These are phyloP conservation scores for Calidris pugnax DNA, from an alignment of 2,113 vertebrate genomes.

Conservation along the genomic window DNA sequence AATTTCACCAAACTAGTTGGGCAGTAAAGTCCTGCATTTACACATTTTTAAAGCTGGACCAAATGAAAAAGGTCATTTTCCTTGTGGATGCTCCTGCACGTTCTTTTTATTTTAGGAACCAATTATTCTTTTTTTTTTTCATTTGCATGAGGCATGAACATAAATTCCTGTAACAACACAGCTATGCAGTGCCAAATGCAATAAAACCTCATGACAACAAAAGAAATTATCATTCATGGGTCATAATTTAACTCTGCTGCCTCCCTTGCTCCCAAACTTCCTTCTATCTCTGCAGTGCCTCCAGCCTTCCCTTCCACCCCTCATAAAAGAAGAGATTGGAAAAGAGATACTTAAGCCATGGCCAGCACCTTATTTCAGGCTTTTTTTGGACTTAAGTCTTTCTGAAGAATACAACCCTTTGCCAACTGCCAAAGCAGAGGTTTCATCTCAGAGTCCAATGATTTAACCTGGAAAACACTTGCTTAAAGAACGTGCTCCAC, in stretches of 20 bases:
- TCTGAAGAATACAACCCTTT: background rate
- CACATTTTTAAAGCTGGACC: background rate
- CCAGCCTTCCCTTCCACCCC: background rate
- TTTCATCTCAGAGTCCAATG: background rate
- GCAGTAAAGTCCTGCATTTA: background rate
- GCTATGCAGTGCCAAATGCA: background rate
- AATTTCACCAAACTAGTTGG: background rate
- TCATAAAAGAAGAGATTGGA: background rate
- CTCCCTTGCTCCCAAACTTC: background rate
- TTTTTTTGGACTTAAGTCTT: background rate
- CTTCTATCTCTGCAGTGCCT: background rate
- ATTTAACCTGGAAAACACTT: background rate
- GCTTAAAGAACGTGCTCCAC: background rate
- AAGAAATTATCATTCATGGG: background rate
- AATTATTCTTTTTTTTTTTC: background rate
- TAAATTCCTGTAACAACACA: background rate
- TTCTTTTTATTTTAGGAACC: background rate
- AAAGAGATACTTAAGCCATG: background rate
- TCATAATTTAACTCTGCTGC: background rate
- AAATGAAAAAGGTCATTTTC: background rate
- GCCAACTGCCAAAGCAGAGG: background rate
- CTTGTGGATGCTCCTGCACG: background rate
- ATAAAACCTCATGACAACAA: conserved; percentile 20
- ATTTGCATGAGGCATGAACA: background rate
- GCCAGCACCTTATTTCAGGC: background rate